phyloP scores from a whole-genome alignment of 2,888 invertebrate species.

The Parnassius mnemosyne region DNA sequence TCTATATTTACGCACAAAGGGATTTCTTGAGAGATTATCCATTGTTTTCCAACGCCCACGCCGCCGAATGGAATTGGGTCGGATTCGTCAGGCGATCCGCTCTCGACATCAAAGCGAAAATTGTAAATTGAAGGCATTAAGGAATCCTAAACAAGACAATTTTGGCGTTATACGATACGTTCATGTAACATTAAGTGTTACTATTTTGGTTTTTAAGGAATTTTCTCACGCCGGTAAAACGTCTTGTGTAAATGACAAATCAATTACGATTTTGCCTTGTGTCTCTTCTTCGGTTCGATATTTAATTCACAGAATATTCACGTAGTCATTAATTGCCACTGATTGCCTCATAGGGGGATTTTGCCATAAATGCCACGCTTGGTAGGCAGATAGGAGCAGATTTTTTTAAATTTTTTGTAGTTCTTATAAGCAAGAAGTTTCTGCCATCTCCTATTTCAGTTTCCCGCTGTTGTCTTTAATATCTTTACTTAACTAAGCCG shows the following conservation, averaged over 20 bases:
- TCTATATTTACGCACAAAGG: constrained; percentile 22
- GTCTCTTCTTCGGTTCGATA: no score
- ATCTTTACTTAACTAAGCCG: no score
- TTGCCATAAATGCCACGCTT: no score
- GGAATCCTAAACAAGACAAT: constrained; percentile 31
- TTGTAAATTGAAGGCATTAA: constrained; percentile 34
- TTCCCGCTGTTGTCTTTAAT: no score
- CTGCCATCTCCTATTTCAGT: no score
- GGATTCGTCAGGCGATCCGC: constrained; percentile 21
- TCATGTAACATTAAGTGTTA: constrained; percentile 23
- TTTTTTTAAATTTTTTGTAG: no score
- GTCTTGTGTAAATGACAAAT: not conserved
- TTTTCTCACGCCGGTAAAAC: not conserved
- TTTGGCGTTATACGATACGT: constrained; percentile 33
- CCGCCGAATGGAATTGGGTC: constrained; percentile 21
- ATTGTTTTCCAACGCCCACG: constrained; percentile 26
- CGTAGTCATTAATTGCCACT: no score
- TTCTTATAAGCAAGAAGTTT: no score
- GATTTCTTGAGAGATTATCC: constrained; percentile 28
- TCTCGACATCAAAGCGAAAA: constrained; percentile 23
- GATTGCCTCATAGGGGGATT: no score
- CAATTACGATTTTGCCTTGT: not conserved
- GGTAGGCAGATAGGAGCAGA: no score
- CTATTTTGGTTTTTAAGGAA: constrained; percentile 3
- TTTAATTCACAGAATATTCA: no score